phyloP scores from a whole-genome alignment of 2,888 invertebrate genomes.

The Melieria omissa region DNA sequence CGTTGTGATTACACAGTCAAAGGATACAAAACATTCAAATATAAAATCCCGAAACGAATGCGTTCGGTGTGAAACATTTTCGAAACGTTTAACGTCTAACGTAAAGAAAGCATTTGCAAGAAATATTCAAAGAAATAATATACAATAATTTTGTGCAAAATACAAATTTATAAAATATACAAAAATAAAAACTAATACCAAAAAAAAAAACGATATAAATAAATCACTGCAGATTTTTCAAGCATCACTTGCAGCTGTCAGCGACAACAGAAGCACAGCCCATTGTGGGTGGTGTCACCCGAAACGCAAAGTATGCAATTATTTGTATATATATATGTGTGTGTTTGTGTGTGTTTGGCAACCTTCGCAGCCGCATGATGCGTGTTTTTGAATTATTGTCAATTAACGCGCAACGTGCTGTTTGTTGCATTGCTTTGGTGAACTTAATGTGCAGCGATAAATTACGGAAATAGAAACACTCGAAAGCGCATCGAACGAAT shows the following conservation, averaged over 20 bases:
- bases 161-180: background rate
- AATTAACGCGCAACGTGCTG: conserved; percentile 1
- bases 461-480: background rate
- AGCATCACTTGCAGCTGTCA: conserved; percentile 34
- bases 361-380: conserved; percentile 7
- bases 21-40: background rate
- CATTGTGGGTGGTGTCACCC: background rate
- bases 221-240: background rate
- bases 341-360: conserved; percentile 13
- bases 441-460: background rate
- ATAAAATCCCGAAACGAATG: background rate
- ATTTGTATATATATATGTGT: conserved; percentile 13
- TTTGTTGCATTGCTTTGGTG: background rate
- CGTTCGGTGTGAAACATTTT: too few relatives aligned
- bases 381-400: conserved; percentile 27
- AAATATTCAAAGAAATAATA: background rate
- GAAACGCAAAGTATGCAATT: background rate
- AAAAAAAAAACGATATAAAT: background rate
- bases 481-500: too few relatives aligned
- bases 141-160: background rate
- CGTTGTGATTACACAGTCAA: conserved; percentile 11
- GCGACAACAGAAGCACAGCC: conserved; percentile 19
- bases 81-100: too few relatives aligned
- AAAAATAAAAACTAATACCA: background rate
- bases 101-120: background rate